phyloP scores from a whole-genome alignment of 2,888 invertebrate species.

The Corbicula japonica region DNA sequence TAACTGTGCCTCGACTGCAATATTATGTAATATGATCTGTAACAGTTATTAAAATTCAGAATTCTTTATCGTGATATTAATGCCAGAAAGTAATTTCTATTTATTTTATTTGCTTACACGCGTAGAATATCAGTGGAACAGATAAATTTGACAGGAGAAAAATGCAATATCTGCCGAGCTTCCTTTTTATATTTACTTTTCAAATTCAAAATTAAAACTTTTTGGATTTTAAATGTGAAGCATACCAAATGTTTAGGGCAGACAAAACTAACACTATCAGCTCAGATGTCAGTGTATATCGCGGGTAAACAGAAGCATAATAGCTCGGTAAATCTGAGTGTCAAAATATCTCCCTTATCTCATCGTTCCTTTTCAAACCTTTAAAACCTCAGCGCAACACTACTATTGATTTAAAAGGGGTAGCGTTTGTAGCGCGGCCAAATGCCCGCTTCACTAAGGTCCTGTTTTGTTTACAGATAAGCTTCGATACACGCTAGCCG shows the following conservation, averaged over 20 bases:
- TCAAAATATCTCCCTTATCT: constrained; percentile 62
- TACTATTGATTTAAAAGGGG: constrained; percentile 55
- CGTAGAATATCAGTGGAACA: constrained; percentile 32
- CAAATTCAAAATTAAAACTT: constrained; percentile 59
- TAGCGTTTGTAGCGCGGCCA: constrained; percentile 42
- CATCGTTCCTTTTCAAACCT: constrained; percentile 55
- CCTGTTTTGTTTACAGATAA: constrained; percentile 45
- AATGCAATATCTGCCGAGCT: constrained; percentile 44
- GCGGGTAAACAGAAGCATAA: constrained; percentile 61
- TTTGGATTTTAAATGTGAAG: constrained; percentile 50
- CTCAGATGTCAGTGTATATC: constrained; percentile 65
- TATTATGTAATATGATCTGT: too few species aligned
- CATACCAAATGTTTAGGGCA: constrained; percentile 67
- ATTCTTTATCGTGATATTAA: constrained; percentile 28
- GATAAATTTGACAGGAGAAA: constrained; percentile 46
- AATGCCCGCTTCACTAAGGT: constrained; percentile 58
- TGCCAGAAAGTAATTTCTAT: constrained; percentile 15
- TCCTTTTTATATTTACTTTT: constrained; percentile 52
- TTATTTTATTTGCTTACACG: constrained; percentile 47
- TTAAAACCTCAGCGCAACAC: constrained; percentile 52
- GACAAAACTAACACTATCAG: constrained; percentile 60
- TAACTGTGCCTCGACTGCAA: too few species aligned
- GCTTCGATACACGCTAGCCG: constrained; percentile 35
- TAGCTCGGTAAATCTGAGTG: constrained; percentile 58
- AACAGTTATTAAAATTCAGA: too few species aligned